Base-by-base conservation (phyloP, 2,888 invertebrate genomes). In the Dione vanillae region DNA sequence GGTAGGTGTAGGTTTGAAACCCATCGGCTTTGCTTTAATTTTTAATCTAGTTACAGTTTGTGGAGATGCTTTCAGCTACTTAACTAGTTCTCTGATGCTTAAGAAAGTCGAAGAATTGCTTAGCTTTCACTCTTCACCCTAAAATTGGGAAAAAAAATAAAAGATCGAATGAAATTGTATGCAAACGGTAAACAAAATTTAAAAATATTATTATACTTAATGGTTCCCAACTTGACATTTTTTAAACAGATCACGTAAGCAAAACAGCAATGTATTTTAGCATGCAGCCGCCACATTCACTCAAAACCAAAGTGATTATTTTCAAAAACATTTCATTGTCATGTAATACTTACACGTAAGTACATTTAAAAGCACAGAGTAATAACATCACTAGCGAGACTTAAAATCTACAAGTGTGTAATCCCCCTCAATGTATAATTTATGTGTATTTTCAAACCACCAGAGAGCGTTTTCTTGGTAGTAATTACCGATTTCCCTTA, bases 401-500 rank as follows among this genome's bases (percentile, higher is more conserved):
- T 35, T 64, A 64, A 64, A 64, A 64, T 64, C 64, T 49, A 51
- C 64, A 37, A 49, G 64, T 64, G 49, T 51, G 40, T 64, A 64
- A 64, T 64, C 49, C 49, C 37, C 47, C 47, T 64, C 37, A 49
- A 64, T 64, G 49, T 64, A 64, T 64, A 64, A 64, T 64, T 64
- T 64, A 64, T 64, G 66, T 66, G 45, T 56, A 37, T 43, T 51
- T 52, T 61, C 45, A 61, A 67, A 68, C 62, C 65, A 49, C 68
- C 47, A n/a, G 71, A 67, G 71, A 67, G 51, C 71, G 71, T 68
- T 68, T 71, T 67, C 70, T 67, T 54, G 40, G 66, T 66, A 62
- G 66, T 73, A 71, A 71, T 73, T 69, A 69, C 66, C 45, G 66
- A 67, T 67, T 71, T 64, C 73, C 71, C 71, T 64, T 61, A 64